Evolutionary conservation across 2,113 vertebrate genomes (phyloP).

Genomic region (Microcebus murinus): DNA sequence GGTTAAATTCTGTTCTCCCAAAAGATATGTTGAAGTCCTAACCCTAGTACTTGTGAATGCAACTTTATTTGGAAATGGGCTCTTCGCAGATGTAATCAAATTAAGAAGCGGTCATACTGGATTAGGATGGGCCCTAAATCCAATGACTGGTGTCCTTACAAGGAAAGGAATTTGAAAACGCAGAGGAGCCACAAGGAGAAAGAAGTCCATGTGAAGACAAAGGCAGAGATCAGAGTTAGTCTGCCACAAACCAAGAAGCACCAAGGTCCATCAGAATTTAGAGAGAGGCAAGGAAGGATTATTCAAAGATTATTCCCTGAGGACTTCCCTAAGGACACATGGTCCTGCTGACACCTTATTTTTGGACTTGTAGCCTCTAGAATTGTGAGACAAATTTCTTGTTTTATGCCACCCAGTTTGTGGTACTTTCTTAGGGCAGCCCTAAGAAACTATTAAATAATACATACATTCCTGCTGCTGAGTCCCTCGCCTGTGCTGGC

Average conservation of each 20-base stretch:
- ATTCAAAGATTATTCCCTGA: not conserved
- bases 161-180: not conserved
- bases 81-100: not conserved
- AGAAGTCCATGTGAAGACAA: not conserved
- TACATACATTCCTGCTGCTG: no score
- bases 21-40: not conserved
- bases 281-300: not conserved
- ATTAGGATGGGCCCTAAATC: not conserved
- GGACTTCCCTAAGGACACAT: no score
- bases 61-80: not conserved
- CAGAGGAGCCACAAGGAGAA: not conserved
- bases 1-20: not conserved
- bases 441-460: not conserved
- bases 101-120: not conserved
- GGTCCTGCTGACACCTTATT: not conserved
- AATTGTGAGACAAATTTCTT: not conserved
- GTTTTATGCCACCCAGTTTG: not conserved
- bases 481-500: not conserved
- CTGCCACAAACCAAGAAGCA: not conserved
- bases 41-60: not conserved
- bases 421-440: not conserved
- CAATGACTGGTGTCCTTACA: not conserved
- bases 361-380: not conserved
- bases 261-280: not conserved
- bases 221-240: not conserved